Conservation (phyloP, 2,888 invertebrate species). For the Ephialtes manifestator region DNA sequence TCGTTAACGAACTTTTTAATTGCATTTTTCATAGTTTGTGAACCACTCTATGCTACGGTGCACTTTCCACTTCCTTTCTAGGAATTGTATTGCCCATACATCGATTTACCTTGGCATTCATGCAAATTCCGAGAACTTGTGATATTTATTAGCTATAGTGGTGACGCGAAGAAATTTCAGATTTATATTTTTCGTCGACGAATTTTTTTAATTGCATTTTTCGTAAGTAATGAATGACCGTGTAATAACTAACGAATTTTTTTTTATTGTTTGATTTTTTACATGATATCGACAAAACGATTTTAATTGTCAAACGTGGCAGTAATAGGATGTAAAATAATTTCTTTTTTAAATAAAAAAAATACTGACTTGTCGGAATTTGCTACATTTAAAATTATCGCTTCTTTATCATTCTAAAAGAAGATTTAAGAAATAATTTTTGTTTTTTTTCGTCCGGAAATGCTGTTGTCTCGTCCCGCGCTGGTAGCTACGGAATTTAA, state of each 20-base stretch:
- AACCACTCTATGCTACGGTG: no score
- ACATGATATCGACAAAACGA: background rate
- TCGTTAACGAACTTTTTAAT: background rate
- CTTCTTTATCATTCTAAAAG: background rate
- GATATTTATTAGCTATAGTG: background rate
- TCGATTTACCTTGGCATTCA: background rate
- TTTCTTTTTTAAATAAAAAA: background rate
- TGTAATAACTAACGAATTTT: no score
- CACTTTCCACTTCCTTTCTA: no score
- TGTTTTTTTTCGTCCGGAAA: constrained; percentile 48
- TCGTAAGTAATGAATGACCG: no score
- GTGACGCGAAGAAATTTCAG: background rate
- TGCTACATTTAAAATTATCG: background rate
- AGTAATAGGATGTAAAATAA: background rate
- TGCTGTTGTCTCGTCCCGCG: constrained; percentile 11
- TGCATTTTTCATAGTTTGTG: background rate
- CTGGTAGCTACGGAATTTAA: constrained; percentile 58
- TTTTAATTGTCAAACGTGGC: background rate
- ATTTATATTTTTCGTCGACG: background rate
- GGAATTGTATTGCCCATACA: background rate
- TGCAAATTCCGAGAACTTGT: background rate
- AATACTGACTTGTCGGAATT: background rate
- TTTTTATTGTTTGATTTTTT: background rate
- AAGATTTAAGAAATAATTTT: background rate
- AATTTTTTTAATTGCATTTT: background rate